phyloP scores from a whole-genome alignment of 2,797 vertebrate genomes.

The Capromys pilorides region DNA sequence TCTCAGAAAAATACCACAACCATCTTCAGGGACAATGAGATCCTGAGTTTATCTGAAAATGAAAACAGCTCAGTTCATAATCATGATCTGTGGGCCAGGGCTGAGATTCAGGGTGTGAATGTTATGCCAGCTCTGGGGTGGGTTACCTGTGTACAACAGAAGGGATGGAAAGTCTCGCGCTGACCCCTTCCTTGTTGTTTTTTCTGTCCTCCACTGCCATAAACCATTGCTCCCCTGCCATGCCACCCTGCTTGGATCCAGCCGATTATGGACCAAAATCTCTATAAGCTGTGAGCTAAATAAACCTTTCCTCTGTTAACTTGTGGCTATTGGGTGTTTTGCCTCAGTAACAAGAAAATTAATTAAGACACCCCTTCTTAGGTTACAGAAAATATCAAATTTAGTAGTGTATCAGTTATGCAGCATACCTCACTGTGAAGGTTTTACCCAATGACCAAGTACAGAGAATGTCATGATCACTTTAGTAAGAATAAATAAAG shows the following conservation, averaged over 20 bases:
- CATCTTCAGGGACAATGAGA: neutral
- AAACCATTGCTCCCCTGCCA: neutral
- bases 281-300: neutral
- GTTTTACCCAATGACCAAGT: neutral
- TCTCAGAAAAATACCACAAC: neutral
- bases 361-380: neutral
- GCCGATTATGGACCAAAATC: neutral
- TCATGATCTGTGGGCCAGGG: no score
- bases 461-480: neutral
- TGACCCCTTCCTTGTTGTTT: neutral
- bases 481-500: slow-evolving; percentile 16
- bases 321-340: neutral
- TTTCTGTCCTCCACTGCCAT: neutral
- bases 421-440: neutral
- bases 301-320: neutral
- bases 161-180: neutral
- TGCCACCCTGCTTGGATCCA: neutral
- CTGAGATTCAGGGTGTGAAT: neutral
- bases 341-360: neutral
- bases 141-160: neutral
- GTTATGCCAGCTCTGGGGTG: neutral
- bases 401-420: neutral
- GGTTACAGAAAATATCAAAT: neutral
- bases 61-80: neutral
- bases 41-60: neutral